These are phyloP conservation scores for Suillia variegata DNA, from an alignment of 2,888 invertebrate species.

Conservation along the genomic window DNA sequence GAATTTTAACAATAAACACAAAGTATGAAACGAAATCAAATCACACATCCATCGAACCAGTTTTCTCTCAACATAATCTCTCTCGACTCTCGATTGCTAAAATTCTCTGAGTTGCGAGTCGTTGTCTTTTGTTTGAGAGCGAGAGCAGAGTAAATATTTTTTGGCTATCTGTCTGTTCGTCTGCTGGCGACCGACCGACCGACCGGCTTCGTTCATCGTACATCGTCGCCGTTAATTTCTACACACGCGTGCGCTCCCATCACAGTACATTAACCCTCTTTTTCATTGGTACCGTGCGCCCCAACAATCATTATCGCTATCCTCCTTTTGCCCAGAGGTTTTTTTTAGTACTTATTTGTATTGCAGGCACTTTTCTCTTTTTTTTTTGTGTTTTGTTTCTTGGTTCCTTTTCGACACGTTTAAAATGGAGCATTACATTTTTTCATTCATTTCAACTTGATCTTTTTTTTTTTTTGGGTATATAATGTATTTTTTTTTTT, in stretches of 20 bases:
- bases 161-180: neutral
- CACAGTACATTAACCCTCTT: conserved; percentile 11
- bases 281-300: neutral
- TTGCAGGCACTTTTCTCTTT: conserved; percentile 7
- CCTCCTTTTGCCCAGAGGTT: neutral
- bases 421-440: neutral
- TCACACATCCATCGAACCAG: neutral
- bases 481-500: neutral
- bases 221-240: too few species aligned
- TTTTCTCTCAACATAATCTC: neutral
- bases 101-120: too few species aligned
- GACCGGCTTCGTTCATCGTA: too few species aligned
- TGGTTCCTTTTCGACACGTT: too few species aligned
- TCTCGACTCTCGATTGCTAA: too few species aligned
- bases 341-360: conserved; percentile 3
- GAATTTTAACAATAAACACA: too few species aligned
- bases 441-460: neutral
- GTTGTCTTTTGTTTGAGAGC: neutral
- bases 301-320: neutral
- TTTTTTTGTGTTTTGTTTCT: neutral
- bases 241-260: conserved; percentile 7
- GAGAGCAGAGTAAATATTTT: neutral
- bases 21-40: too few species aligned
- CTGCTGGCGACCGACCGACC: too few species aligned
- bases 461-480: neutral